Percentiles rank a stretch among this genome's conserved stretches.
Evolutionary conservation across 2,888 invertebrate genomes (phyloP).

Genomic region (Mimumesa dahlbomi): DNA sequence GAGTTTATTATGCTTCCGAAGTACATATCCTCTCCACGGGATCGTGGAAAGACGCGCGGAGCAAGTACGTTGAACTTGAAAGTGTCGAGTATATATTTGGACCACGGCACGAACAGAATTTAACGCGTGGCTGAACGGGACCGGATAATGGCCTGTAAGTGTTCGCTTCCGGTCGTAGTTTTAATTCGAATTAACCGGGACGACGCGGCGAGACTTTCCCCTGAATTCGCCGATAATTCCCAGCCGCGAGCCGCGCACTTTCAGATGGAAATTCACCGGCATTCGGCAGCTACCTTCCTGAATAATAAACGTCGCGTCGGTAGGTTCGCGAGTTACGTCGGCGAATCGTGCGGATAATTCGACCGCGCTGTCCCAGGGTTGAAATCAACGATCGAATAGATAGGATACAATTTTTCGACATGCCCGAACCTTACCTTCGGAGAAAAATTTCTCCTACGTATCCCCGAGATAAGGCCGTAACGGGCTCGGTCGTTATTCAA

Average conservation of each 20-base stretch:
- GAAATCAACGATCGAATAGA: no score
- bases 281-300: neutral
- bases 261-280: slow-evolving; percentile 19
- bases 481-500: neutral
- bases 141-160: slow-evolving; percentile 65
- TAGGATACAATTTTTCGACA: no score
- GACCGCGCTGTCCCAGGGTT: no score
- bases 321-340: no score
- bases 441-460: no score
- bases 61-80: slow-evolving; percentile 64
- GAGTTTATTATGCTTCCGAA: slow-evolving; percentile 40
- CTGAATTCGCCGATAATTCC: slow-evolving; percentile 29
- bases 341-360: no score
- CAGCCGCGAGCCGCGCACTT: slow-evolving; percentile 1
- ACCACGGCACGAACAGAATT: slow-evolving; percentile 63
- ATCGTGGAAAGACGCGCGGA: slow-evolving; percentile 35
- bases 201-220: slow-evolving; percentile 31
- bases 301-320: slow-evolving; percentile 18
- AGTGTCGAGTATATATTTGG: slow-evolving; percentile 56
- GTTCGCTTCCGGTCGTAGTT: slow-evolving; percentile 68
- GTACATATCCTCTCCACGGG: slow-evolving; percentile 39
- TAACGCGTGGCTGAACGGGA: slow-evolving; percentile 67
- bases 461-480: no score
- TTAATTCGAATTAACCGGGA: slow-evolving; percentile 57
- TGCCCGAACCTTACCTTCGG: no score